Base-by-base conservation (phyloP, 2,797 vertebrate genomes). In the Loris lydekkerianus region DNA sequence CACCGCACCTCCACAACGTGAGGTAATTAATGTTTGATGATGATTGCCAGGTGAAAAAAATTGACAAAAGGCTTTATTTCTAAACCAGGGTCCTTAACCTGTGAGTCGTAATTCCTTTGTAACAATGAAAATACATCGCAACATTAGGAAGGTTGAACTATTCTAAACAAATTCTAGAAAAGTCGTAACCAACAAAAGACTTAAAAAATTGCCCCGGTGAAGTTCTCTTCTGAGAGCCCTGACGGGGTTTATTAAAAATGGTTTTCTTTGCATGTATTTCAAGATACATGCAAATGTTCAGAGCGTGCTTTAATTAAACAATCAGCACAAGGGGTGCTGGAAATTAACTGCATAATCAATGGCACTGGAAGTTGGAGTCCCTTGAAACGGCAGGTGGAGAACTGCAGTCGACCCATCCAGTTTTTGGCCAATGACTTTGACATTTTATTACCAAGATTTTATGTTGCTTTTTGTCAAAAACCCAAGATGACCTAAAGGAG, bases 221-320 rank as follows among this genome's bases (percentile, higher is more conserved):
- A 49, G 5, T 73, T 60, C 31, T 77, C 25, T 82, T 90, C 70
- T 31, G 29, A 76, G 76, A 94, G n/a, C 49, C 76, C 58, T 80
- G 72, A 73, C 21, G 84, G 25, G 61, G 27, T 58, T 96, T 89
- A 49, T 88, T 96, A 60, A 91, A 94, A 87, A 70, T 85, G n/a
- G 20, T 78, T 94, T 89, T 84, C 23, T 91, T 96, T 92, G 53
- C 21, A 31, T 80, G 60, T 43, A 81, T 96, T 78, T 89, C 72
- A 94, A 67, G 72, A 88, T 61, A 17, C 76, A 34, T 73, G 83
- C 77, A 75, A 25, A 75, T 93, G 14, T 75, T 91, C 56, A 34
- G 58, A 80, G 11, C 21, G 58, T 61, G n/a, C 37, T 83, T 84
- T 89, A 81, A 87, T 94, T 60, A 90, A 65, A 80, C 20, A 91